Evolutionary conservation across 2,113 vertebrate species (phyloP), one percentile per base, ranked within the genome.

Genomic region (Vicugna pacos): DNA sequence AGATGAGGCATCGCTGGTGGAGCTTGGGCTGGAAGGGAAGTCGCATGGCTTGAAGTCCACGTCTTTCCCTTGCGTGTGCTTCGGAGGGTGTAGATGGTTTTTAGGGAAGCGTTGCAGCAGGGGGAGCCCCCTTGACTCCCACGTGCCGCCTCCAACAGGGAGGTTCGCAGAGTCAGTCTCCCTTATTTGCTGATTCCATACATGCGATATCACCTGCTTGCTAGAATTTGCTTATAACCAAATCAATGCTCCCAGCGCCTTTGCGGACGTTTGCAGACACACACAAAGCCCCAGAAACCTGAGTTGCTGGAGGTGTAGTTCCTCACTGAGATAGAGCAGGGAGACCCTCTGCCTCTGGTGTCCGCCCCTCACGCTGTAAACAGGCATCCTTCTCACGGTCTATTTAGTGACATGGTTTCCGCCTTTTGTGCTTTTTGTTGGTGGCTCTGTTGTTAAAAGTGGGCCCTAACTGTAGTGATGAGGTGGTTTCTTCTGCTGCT

Each of bases 221-320:
- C 38, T 35, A 11, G 17, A 13, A 91, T 4, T 9, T 11, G 20
- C 38, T 0, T 26, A 19, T 48, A 20, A 38, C 15, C 46, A 38
- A 26, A 11, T 54, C 22, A 24, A 11, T 0, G 20, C 15, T 11
- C 42, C 11, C 38, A 0, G 16, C 1, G 2, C 19, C 30, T 67
- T 58, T 8, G 24, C 4, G 10, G 84, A 24, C 79, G 0, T 50
- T 24, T 13, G 10, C 35, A 35, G 46, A 13, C 13, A 9, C 0
- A 0, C 0, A 0, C 9, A 8, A 35, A 38, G 2, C 46, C 73
- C 20, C 4, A 1, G 6, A 32, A 3, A 1, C 46, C 24, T 0
- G 10, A 1, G 32, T 0, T 35, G 7, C 56, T 4, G 9, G 70
- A 15, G 69, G 32, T 2, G 12, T 6, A 16, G 10, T 10, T 67